Base-by-base conservation (phyloP, 2,888 invertebrate species). In the Caenorhabditis wallacei region DNA sequence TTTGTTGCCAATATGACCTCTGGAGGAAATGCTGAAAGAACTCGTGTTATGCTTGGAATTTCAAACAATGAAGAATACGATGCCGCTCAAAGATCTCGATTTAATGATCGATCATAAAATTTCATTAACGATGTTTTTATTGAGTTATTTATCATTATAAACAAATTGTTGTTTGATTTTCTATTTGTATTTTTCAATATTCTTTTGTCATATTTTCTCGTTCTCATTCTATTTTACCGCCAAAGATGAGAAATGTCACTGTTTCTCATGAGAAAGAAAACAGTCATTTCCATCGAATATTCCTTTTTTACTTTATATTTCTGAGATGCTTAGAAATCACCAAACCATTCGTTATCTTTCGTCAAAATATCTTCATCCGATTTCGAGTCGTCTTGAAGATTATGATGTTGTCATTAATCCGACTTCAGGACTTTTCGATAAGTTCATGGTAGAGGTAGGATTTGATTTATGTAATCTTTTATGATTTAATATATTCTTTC, bases 401-500 rank as follows among this genome's bases (percentile, higher is more conserved):
- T 74, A 74, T 43, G 43, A 63, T 56, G 56, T 74, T 20, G 64
- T 74, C 26, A 46, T 64, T 4, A 64, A 74, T 16, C 74, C 74
- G 0, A 20, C 18, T 20, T 3, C 26, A 0, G n/a, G 10, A 46
- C 64, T 74, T 8, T 40, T 74, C 11, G 64, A 64, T 7, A 51
- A 56, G 18, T 74, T 56, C 43, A 74, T 74, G 74, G 16, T 3
- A 26, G 64, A 63, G 46, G 74, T 74, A n/a, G n/a, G n/a, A n/a
- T n/a, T n/a, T n/a, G n/a, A n/a, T n/a, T n/a, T n/a, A n/a, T n/a
- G n/a, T 4, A n/a, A 11, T 18, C 16, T 70, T 11, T 70, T 30
- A 30, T 56, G 22, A 7, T 43, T 20, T 20, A 35, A 22, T 20
- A 11, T 22, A 26, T 26, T 18, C 18, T 54, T 74, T 64, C 46